These are phyloP conservation scores for Lamprotornis superbus DNA, from an alignment of 2,113 vertebrate species.

Conservation along the genomic window DNA sequence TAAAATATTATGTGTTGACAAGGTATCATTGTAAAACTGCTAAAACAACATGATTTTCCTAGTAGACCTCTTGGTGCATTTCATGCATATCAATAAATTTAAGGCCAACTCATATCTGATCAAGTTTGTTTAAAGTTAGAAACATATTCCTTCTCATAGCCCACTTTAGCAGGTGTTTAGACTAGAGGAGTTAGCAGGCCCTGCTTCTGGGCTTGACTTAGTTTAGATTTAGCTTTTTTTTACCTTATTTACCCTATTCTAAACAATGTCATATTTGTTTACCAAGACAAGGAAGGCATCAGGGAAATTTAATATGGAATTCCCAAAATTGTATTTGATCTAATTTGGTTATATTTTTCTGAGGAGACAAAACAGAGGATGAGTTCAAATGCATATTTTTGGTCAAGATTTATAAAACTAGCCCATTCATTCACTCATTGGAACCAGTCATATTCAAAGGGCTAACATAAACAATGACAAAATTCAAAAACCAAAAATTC, in stretches of 20 bases:
- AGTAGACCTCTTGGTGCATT: background rate
- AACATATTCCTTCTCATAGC: background rate
- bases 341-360: background rate
- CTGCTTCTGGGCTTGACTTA: background rate
- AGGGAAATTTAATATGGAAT: background rate
- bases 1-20: background rate
- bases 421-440: background rate
- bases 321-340: background rate
- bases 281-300: background rate
- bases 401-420: background rate
- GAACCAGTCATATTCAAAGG: background rate
- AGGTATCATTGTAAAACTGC: background rate
- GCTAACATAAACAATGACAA: background rate
- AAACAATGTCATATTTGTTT: background rate
- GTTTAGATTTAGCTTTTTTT: background rate
- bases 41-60: background rate
- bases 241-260: background rate
- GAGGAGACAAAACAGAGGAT: background rate
- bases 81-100: background rate
- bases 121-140: background rate
- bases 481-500: background rate
- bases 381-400: background rate
- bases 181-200: background rate
- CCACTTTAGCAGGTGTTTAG: background rate
- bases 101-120: background rate